These are phyloP conservation scores for Hybos culiciformis DNA, from an alignment of 2,888 invertebrate genomes.

Conservation along the genomic window DNA sequence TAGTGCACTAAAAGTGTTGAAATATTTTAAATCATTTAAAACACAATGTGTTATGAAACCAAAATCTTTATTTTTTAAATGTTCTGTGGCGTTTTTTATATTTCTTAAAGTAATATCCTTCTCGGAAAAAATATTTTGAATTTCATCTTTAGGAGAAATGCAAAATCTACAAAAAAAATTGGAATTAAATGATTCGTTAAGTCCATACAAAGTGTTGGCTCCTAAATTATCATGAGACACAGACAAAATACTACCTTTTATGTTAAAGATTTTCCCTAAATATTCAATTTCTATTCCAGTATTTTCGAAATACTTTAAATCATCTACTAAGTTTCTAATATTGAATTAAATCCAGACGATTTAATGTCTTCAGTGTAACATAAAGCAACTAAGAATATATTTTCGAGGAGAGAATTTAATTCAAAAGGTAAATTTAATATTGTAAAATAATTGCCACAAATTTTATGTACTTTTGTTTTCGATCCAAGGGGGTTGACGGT, in stretches of 20 bases:
- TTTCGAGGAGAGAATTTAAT: neutral
- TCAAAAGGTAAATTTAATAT: neutral
- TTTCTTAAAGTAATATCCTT: neutral
- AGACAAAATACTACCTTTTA: neutral
- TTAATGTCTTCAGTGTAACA: neutral
- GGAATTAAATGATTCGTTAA: neutral
- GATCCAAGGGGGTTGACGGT: neutral
- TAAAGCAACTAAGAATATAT: neutral
- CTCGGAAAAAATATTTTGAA: neutral
- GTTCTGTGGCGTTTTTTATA: neutral
- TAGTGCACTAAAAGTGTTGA: slow-evolving; percentile 1
- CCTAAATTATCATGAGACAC: too few relatives aligned
- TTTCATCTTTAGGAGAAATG: neutral
- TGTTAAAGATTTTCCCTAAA: neutral
- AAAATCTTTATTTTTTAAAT: neutral
- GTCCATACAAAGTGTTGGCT: too few relatives aligned
- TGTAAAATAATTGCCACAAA: neutral
- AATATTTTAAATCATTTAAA: slow-evolving; percentile 8
- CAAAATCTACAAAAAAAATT: neutral
- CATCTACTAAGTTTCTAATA: neutral
- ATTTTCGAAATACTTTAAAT: neutral
- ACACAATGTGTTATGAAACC: neutral
- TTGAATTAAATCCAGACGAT: neutral
- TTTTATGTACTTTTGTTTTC: neutral
- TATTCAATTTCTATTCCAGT: neutral